Conservation (phyloP, 2,113 vertebrate species). For the Furnarius figulus region DNA sequence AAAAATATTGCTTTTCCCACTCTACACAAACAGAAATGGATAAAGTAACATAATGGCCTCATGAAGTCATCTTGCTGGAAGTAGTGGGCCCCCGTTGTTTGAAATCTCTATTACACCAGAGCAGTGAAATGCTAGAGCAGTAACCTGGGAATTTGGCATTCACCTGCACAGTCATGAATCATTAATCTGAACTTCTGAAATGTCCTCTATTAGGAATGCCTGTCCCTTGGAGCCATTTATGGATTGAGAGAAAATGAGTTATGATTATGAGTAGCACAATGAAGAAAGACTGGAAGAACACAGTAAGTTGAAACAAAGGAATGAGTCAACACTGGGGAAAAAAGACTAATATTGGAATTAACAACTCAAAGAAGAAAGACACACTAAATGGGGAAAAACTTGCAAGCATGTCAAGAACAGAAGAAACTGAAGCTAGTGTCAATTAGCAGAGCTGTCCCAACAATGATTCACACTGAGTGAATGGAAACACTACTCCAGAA, state of each 20-base stretch:
- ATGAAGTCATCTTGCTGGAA: neutral
- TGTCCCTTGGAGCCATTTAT: conserved; percentile 3
- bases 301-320: neutral
- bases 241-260: conserved; percentile 20
- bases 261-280: neutral
- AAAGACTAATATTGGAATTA: neutral
- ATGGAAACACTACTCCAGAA: neutral
- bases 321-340: neutral
- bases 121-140: neutral
- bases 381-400: neutral
- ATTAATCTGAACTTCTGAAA: conserved; percentile 47
- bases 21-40: neutral
- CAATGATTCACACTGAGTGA: neutral
- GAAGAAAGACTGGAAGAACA: neutral
- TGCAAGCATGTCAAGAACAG: neutral
- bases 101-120: neutral
- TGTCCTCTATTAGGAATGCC: neutral
- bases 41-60: neutral
- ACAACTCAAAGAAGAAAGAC: neutral
- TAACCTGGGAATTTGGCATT: conserved; percentile 1
- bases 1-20: neutral
- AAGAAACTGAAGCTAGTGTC: neutral
- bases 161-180: neutral
- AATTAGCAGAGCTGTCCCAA: neutral
- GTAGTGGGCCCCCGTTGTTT: neutral